phyloP scores from a whole-genome alignment of 2,888 invertebrate genomes.

The Nyleta sp. region DNA sequence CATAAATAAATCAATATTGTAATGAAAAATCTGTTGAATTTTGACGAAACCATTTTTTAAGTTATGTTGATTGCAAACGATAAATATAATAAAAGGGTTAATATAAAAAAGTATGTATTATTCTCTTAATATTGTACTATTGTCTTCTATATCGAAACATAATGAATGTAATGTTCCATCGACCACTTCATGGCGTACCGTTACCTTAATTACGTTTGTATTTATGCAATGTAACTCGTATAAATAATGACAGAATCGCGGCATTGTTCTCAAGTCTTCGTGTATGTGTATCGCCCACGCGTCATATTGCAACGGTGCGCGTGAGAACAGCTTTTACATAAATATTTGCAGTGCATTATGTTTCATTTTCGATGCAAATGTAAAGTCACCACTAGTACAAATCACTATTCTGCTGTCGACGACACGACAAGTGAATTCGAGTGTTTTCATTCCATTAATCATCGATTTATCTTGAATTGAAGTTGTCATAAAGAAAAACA shows the following conservation, averaged over 20 bases:
- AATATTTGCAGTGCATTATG: conserved; percentile 48
- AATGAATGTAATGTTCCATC: not conserved
- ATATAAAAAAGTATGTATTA: too few species aligned
- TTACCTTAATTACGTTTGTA: conserved; percentile 48
- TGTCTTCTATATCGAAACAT: not conserved
- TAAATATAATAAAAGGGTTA: too few species aligned
- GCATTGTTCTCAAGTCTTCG: conserved; percentile 46
- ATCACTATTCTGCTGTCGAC: conserved; percentile 18
- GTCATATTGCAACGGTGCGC: conserved; percentile 22
- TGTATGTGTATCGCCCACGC: conserved; percentile 50
- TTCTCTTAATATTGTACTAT: not conserved
- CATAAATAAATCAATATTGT: too few species aligned
- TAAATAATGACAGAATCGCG: conserved; percentile 50
- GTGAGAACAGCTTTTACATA: conserved; percentile 50
- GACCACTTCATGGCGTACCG: conserved; percentile 12
- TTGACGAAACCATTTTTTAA: too few species aligned
- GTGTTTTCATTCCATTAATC: conserved; percentile 21
- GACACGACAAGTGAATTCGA: conserved; percentile 47
- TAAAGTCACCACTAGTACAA: conserved; percentile 42
- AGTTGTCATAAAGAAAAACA: not conserved
- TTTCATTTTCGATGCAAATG: conserved; percentile 31
- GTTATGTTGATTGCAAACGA: too few species aligned
- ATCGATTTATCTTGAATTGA: conserved; percentile 21
- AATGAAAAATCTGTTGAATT: too few species aligned
- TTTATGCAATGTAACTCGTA: conserved; percentile 45